A percentile compares a stretch with the other conserved stretches of the same genome.
Evolutionary conservation across 2,113 vertebrate species (phyloP).

Genomic region (Dasyornis broadbenti): DNA sequence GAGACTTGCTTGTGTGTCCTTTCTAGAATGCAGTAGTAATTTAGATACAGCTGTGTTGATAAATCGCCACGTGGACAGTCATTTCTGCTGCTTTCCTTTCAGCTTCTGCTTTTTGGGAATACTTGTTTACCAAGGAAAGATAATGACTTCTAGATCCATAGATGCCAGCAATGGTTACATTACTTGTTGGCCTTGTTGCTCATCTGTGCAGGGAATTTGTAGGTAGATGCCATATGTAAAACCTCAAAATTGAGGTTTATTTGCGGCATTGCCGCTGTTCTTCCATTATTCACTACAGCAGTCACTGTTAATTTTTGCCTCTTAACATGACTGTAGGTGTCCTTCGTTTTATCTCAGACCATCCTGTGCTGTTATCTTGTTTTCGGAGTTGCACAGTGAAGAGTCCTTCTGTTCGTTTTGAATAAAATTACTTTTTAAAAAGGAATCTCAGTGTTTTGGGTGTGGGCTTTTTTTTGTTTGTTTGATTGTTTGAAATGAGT

Average conservation of each 20-base stretch:
- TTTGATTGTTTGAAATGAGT: neutral
- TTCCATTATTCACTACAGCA: neutral
- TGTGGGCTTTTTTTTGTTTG: neutral
- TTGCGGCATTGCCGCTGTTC: fast-evolving
- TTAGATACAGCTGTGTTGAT: neutral
- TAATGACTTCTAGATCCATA: neutral
- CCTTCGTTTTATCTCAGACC: neutral
- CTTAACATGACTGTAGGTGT: neutral
- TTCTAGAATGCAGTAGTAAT: neutral
- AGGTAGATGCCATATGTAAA: neutral
- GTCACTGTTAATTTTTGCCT: neutral
- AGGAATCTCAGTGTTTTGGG: neutral
- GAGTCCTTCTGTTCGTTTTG: neutral
- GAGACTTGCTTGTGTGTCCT: neutral
- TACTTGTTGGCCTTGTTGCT: neutral
- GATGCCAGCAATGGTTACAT: neutral
- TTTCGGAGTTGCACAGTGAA: neutral
- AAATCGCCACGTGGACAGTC: neutral
- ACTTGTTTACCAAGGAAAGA: neutral
- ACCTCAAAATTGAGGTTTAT: neutral
- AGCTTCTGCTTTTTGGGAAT: neutral
- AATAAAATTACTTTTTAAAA: neutral
- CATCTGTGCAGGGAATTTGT: neutral
- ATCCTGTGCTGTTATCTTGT: neutral
- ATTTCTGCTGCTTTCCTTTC: neutral